Evolutionary conservation across 2,888 invertebrate species (phyloP), one percentile per base, ranked within the genome.

Genomic region (Hesperia comma): DNA sequence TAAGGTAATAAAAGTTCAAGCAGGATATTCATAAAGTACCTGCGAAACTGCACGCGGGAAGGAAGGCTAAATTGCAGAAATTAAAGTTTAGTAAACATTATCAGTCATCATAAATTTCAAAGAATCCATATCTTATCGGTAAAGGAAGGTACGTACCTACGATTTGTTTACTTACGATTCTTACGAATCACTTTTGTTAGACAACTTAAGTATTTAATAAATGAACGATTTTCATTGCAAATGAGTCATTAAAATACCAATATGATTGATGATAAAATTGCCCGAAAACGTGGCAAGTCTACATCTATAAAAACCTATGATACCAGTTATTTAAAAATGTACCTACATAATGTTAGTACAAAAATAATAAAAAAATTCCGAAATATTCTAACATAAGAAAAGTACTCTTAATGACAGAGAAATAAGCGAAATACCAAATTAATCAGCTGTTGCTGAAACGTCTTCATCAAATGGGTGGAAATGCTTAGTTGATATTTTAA

Each of bases 401-500:
- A n/a, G n/a, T n/a, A n/a, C n/a, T n/a, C n/a, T 26, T 26, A 37
- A 37, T 12, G 10, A 12, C 37, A 37, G 37, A 37, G 8, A 37
- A 1, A 10, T 12, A 37, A 12, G 15, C 17, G 32, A 37, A 37
- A 40, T 40, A 46, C 15, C 10, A 43, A 43, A 46, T 32, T 46
- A 58, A 15, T 55, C 17, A 19, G 32, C 49, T 49, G 49, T 19
- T 49, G 60, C 21, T 19, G 15, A 66, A 61, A 66, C 55, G 49
- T 67, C 60, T 85, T 80, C 79, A 83, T 84, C 82, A 82, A 72
- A 83, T 81, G 81, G 81, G 83, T 83, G 84, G 85, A 85, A 85
- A 81, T 80, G 79, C 79, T 83, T 84, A 82, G 85, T 85, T 85
- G 87, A 88, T 90, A 85, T 87, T 88, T 87, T 88, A 90, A 90